Evolutionary conservation across 1,140 invertebrate genomes (phyloP).

Genomic region (Tetramorium parvispinum): DNA sequence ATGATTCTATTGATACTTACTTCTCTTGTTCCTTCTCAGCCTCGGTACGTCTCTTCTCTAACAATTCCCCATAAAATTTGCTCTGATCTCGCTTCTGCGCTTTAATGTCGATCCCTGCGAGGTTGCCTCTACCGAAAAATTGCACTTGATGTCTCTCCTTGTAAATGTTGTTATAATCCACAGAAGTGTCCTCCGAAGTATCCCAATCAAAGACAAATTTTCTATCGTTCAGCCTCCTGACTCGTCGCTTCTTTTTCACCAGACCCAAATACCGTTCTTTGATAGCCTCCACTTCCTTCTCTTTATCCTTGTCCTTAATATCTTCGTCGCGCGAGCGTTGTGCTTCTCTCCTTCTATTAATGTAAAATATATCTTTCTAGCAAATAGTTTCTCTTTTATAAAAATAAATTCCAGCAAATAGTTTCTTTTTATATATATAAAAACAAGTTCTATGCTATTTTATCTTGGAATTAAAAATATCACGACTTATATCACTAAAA

Average conservation of each 20-base stretch:
- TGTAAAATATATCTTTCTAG: neutral
- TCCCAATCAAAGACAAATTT: conserved; percentile 99
- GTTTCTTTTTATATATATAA: neutral
- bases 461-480: no score
- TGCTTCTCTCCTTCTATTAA: conserved; percentile 77
- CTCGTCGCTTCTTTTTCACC: conserved; percentile 96
- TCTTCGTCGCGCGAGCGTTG: conserved; percentile 86
- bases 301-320: conserved; percentile 93
- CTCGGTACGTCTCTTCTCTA: conserved; percentile 98
- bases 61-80: conserved; percentile 98
- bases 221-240: conserved; percentile 97
- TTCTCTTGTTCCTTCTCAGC: conserved; percentile 99
- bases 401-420: neutral
- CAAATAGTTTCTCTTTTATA: neutral
- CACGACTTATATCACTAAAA: no score
- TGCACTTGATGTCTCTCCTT: conserved; percentile 98
- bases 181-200: conserved; percentile 98
- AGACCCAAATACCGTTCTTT: conserved; percentile 98
- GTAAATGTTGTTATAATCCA: conserved; percentile 98
- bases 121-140: conserved; percentile 98
- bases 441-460: neutral
- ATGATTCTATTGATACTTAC: conserved; percentile 82
- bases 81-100: conserved; percentile 98
- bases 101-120: conserved; percentile 99
- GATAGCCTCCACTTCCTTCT: conserved; percentile 96